phyloP scores from a whole-genome alignment of 2,888 invertebrate species.

The Andricus quercusramuli region DNA sequence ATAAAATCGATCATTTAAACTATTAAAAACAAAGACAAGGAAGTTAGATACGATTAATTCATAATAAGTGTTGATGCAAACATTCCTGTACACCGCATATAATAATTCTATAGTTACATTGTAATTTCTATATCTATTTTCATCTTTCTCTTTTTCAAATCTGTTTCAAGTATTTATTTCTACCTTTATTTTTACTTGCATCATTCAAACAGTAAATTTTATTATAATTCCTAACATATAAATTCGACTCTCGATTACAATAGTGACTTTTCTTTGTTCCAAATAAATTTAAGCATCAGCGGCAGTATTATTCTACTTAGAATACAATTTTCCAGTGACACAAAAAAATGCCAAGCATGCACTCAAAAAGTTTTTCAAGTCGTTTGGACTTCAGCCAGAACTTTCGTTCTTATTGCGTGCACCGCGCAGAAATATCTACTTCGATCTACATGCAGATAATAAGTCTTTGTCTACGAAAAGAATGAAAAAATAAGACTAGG shows the following conservation, averaged over 20 bases:
- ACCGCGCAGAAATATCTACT: slow-evolving; percentile 17
- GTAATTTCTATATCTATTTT: too few species aligned
- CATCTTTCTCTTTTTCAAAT: background rate
- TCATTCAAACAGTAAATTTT: background rate
- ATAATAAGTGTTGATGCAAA: too few species aligned
- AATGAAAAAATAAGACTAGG: slow-evolving; percentile 12
- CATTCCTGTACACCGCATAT: too few species aligned
- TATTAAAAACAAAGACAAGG: too few species aligned
- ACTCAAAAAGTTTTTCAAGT: slow-evolving; percentile 19
- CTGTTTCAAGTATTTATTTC: background rate
- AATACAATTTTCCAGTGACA: background rate
- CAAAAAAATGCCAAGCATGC: background rate
- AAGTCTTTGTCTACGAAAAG: slow-evolving; percentile 5
- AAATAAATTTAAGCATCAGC: background rate
- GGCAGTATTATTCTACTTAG: background rate
- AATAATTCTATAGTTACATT: too few species aligned
- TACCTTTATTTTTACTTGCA: background rate
- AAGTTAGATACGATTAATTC: too few species aligned
- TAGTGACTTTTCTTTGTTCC: background rate
- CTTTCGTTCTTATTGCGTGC: slow-evolving; percentile 26
- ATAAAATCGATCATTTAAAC: too few species aligned
- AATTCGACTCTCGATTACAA: background rate
- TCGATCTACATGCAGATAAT: slow-evolving; percentile 35
- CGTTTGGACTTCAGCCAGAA: slow-evolving; percentile 23
- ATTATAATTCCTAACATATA: background rate